Percentiles rank a stretch among this genome's conserved stretches.
phyloP scores from a whole-genome alignment of 2,113 vertebrate species.

The Sorex araneus region DNA sequence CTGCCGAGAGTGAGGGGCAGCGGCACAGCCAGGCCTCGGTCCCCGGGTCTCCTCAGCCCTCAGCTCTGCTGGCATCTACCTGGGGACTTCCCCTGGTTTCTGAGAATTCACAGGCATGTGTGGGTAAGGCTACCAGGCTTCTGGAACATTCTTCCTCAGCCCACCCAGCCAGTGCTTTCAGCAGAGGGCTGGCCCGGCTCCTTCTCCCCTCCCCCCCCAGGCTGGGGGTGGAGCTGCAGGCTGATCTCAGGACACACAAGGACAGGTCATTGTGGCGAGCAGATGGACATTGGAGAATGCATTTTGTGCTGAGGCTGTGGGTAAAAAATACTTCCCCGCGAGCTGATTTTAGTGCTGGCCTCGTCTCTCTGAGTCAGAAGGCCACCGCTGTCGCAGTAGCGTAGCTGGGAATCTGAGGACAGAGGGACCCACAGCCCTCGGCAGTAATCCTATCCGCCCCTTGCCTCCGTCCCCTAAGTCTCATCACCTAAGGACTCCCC shows the following conservation, averaged over 20 bases:
- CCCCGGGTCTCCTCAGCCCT: too few relatives aligned
- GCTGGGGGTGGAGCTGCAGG: slow-evolving; percentile 48
- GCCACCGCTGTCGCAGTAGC: slow-evolving; percentile 38
- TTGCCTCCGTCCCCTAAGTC: slow-evolving; percentile 61
- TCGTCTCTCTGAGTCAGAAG: slow-evolving; percentile 78
- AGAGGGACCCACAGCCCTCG: slow-evolving; percentile 50
- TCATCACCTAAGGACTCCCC: slow-evolving; percentile 53
- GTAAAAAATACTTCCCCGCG: slow-evolving; percentile 79
- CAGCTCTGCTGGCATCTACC: not conserved
- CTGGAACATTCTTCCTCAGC: not conserved
- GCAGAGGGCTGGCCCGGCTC: not conserved
- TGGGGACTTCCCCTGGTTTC: not conserved
- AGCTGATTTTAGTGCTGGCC: slow-evolving; percentile 77
- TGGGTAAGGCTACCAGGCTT: not conserved
- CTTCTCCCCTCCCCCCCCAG: not conserved
- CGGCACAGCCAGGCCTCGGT: not conserved
- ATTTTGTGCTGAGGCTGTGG: slow-evolving; percentile 82
- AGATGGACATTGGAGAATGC: slow-evolving; percentile 78
- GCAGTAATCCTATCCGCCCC: slow-evolving; percentile 63
- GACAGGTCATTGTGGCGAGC: slow-evolving; percentile 82
- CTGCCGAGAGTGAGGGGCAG: not conserved
- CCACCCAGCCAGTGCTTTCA: not conserved
- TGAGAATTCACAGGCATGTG: not conserved
- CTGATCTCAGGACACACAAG: slow-evolving; percentile 70
- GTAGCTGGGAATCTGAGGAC: slow-evolving; percentile 67